Evolutionary conservation across 2,888 invertebrate species (phyloP), one percentile per base, ranked within the genome.

Genomic region (Merodon equestris): DNA sequence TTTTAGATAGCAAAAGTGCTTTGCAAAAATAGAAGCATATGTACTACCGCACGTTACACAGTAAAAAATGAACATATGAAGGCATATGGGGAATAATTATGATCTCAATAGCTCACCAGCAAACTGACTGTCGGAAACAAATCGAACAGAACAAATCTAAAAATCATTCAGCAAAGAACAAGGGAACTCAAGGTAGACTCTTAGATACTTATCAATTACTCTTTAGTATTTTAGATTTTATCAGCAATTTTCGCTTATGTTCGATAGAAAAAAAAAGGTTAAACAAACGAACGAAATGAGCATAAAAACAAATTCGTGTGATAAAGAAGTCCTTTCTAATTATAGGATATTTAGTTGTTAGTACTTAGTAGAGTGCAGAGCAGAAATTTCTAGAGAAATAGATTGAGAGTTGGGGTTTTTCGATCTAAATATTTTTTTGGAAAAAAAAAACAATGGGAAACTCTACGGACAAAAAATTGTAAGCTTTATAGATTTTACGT

Each of bases 81-180:
- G 1, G 36, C 27, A 50, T n/a, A n/a, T n/a, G n/a, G n/a, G n/a
- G n/a, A n/a, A n/a, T n/a, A n/a, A n/a, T n/a, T n/a, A n/a, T n/a
- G n/a, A 45, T 47, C 27, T 38, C 50, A 17, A 38, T 58, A 77
- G 53, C 63, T 79, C 70, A 79, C 64, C 68, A 63, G 64, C 68
- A 70, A 79, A 79, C 68, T 70, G 68, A 73, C 79, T 73, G 74
- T 79, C 79, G 79, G 79, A 70, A 56, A 79, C 68, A 70, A 73
- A 70, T 68, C n/a, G 58, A 74, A 79, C 64, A 70, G 60, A 79
- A 79, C 70, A 70, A 40, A 73, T 74, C 74, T 79, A 79, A 73
- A 54, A 18, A 64, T 70, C 77, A 79, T 79, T 79, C 77, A 70
- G 67, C 77, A 77, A 72, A 27, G 63, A 68, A 67, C 77, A 77